Base-by-base conservation (phyloP, 2,113 vertebrate genomes). In the Epinephelus lanceolatus region DNA sequence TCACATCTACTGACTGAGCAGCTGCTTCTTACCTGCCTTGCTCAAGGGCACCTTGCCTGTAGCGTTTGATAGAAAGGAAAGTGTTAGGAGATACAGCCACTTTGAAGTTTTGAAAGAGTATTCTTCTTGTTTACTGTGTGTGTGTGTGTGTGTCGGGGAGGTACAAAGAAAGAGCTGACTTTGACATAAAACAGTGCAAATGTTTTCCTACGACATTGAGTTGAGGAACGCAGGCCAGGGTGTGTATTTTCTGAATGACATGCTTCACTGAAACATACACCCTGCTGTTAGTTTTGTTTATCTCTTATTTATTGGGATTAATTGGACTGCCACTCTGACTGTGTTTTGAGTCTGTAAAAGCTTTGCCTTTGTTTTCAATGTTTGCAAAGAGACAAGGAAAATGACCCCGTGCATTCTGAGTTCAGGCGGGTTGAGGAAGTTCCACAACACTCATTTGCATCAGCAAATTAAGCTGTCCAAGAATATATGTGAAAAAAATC, bases 251-350 rank as follows among this genome's bases (percentile, higher is more conserved):
- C 47, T 66, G 47, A 73, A 51, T n/a, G 49, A 25, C 52, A 52
- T 40, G 30, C 15, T 30, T 51, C 5, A 33, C 47, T 62, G 45
- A 40, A 77, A 71, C 42, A 84, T 25, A 71, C 53, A 42, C n/a
- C 4, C 27, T 67, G 27, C 51, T 85, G 57, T 70, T 88, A 33
- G 49, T 33, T 73, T 52, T 78, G 30, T 81, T 86, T 78, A 67
- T 66, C 62, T 83, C 61, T 53, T 65, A 67, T 78, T 84, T 78
- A 33, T 66, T 81, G 13, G 53, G 85, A 78, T 81, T 53, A 89
- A 84, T 66, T 77, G 77, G 52, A 47, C 71, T 66, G 56, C 80
- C 68, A 77, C 37, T 80, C 57, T 73, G 62, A 76, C 33, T 77
- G 33, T 25, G 52, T 33, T 68, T 47, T 23, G 15, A 59, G 5